These are phyloP conservation scores for Psophia crepitans DNA, from an alignment of 2,113 vertebrate genomes.

Conservation along the genomic window DNA sequence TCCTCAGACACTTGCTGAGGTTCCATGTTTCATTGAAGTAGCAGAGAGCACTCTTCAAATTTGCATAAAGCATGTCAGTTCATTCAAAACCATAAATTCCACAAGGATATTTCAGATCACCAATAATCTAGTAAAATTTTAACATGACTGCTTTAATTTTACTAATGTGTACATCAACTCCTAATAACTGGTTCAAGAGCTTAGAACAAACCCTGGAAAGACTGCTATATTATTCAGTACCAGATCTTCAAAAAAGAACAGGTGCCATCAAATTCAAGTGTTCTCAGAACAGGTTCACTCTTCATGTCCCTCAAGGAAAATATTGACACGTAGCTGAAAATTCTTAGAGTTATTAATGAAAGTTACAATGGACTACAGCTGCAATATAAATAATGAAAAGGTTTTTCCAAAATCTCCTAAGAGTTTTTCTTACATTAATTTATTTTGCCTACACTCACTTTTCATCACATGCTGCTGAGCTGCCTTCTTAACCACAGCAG, in stretches of 20 bases:
- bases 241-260: neutral
- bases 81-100: neutral
- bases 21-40: neutral
- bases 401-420: neutral
- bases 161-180: neutral
- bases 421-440: neutral
- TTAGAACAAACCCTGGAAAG: neutral
- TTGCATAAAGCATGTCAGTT: neutral
- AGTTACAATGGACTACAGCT: neutral
- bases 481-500: neutral
- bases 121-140: neutral
- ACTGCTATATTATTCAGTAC: neutral
- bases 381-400: neutral
- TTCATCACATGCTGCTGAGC: neutral
- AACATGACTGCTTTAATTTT: neutral
- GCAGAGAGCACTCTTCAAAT: neutral
- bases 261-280: neutral
- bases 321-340: neutral
- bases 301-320: neutral
- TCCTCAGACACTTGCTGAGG: neutral
- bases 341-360: neutral
- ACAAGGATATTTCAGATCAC: neutral
- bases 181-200: neutral
- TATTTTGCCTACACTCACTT: neutral
- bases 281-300: neutral